Evolutionary conservation across 2,888 invertebrate species (phyloP).

Genomic region (Euplagia quadripunctaria): DNA sequence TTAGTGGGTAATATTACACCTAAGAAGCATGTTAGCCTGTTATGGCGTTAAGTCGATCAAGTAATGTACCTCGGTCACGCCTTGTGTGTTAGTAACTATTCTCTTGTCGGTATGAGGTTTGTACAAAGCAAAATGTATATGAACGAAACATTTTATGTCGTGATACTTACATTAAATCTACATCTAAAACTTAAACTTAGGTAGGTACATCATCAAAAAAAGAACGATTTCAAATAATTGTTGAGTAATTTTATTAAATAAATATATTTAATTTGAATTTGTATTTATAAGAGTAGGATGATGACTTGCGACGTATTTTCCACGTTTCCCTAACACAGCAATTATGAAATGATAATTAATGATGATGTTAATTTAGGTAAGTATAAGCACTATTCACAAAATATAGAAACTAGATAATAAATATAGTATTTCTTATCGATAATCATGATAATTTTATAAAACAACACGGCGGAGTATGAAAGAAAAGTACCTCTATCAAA

Average conservation of each 20-base stretch:
- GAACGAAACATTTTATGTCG: neutral
- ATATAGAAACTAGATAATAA: neutral
- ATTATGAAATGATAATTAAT: neutral
- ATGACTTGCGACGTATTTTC: neutral
- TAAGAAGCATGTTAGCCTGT: constrained; percentile 25
- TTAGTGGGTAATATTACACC: constrained; percentile 38
- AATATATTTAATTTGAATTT: no score
- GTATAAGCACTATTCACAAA: neutral
- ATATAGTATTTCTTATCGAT: neutral
- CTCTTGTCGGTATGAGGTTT: neutral
- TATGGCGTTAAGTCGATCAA: constrained; percentile 18
- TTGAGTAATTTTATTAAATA: no score
- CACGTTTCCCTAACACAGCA: neutral
- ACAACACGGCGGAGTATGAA: constrained; percentile 36
- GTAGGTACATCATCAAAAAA: no score
- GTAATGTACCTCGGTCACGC: constrained; percentile 43
- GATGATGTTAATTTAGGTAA: neutral
- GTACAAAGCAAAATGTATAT: neutral
- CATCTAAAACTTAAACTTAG: neutral
- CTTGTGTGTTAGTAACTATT: constrained; percentile 28
- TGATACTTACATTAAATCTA: neutral
- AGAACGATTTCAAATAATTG: no score
- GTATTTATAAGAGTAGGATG: neutral
- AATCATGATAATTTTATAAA: constrained; percentile 15
- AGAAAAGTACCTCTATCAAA: constrained; percentile 45